Conservation (phyloP, 2,888 invertebrate species). For the Metacarcinus magister region DNA sequence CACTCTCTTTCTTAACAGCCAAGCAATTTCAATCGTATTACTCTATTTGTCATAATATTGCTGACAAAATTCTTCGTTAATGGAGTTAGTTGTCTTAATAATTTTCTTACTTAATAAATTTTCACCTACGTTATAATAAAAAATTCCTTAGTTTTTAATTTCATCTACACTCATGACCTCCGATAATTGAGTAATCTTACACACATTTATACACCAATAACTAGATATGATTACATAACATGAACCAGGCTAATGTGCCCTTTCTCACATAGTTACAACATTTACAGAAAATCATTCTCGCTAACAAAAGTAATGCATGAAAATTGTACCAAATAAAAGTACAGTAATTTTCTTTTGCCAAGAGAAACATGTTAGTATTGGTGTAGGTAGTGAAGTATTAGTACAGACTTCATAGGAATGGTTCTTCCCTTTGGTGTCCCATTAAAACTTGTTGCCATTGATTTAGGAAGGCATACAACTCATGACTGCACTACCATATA, state of each 20-base stretch:
- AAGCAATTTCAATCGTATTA: not conserved
- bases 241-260: constrained; percentile 70
- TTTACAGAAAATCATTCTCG: constrained; percentile 72
- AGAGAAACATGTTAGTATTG: constrained; percentile 71
- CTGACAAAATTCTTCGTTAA: not conserved
- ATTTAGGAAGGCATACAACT: not conserved
- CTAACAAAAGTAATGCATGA: constrained; percentile 74
- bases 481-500: not conserved
- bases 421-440: not conserved
- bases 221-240: constrained; percentile 77
- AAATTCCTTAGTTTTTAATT: not conserved
- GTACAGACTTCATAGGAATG: constrained; percentile 45
- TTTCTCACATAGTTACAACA: constrained; percentile 77
- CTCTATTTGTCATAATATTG: not conserved
- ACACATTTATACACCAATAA: constrained; percentile 81
- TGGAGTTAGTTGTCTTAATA: not conserved
- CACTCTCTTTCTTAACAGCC: not conserved
- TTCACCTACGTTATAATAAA: not conserved
- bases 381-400: constrained; percentile 73
- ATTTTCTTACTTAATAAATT: not conserved
- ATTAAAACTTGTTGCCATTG: not conserved
- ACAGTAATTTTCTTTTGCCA: constrained; percentile 70
- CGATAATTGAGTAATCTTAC: constrained; percentile 71
- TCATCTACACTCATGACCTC: constrained; percentile 73
- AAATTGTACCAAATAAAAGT: constrained; percentile 64